Base-by-base conservation (phyloP, 1,140 invertebrate genomes). In the Danaus plexippus region DNA sequence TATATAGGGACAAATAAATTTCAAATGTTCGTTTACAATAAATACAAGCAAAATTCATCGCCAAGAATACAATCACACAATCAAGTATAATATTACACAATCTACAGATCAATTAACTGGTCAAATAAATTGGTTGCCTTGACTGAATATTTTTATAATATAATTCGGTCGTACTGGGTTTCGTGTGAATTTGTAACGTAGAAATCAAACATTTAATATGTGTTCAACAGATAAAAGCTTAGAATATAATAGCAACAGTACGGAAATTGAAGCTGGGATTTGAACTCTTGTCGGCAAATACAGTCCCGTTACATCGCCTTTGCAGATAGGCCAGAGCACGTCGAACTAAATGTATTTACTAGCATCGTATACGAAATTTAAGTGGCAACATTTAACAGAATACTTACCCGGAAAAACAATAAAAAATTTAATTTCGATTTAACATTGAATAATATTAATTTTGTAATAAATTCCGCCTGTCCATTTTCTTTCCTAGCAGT, bases 221-320 rank as follows among this genome's bases (percentile, higher is more conserved):
- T 52, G 12, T 10, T 52, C 50, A 10, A 52, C 2, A 32, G 13
- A 11, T 50, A 50, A 52, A 43, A 52, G 50, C 50, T 43, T 52
- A 5, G 50, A 52, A 52, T 43, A 52, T 52, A 52, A 52, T 52
- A 52, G 50, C 50, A 52, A 43, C 41, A 22, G 13, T 52, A 59
- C 66, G 61, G 61, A 63, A 63, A 68, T 68, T 47, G 59, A 61
- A 61, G 50, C 48, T 63, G 54, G 45, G 59, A 64, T 49, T 66
- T 56, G 60, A 64, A 64, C 57, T 69, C 67, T 64, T 56, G 60
- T 63, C 50, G 55, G 50, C 57, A 62, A 51, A 58, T 63, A 48
- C 55, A 52, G 54, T 69, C 67, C 67, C 67, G 67, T 69, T 69
- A 69, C 62, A 53, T 54, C 54, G 59, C 63, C 59, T 61, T 54